Conservation (phyloP, 2,888 invertebrate species). For the Torymus aiolomorphi region DNA sequence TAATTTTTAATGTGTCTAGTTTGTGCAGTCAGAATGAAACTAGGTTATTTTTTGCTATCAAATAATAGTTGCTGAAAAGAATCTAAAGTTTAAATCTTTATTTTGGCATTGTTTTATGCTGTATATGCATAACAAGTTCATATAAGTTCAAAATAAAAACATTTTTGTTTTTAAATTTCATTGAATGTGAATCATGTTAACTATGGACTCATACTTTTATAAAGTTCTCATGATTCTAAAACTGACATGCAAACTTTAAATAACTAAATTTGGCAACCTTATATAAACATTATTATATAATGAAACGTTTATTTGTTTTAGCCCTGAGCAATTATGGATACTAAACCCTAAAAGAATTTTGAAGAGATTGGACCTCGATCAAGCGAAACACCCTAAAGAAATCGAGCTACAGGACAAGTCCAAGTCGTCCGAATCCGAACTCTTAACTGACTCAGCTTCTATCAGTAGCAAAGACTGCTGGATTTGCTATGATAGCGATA, state of each 20-base stretch:
- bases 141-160: too few relatives aligned
- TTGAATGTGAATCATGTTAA: too few relatives aligned
- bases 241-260: neutral
- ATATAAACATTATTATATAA: neutral
- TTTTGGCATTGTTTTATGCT: too few relatives aligned
- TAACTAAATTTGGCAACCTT: neutral
- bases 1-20: too few relatives aligned
- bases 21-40: too few relatives aligned
- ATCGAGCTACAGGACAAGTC: slow-evolving; percentile 71
- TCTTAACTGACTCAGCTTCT: slow-evolving; percentile 73
- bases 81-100: too few relatives aligned
- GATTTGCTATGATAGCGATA: slow-evolving; percentile 93
- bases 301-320: slow-evolving; percentile 58
- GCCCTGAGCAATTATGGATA: slow-evolving; percentile 94
- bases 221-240: too few relatives aligned
- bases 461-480: slow-evolving; percentile 87
- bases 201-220: too few relatives aligned
- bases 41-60: too few relatives aligned
- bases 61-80: too few relatives aligned
- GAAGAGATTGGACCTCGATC: slow-evolving; percentile 78
- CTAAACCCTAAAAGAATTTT: slow-evolving; percentile 92
- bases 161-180: too few relatives aligned
- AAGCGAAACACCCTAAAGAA: slow-evolving; percentile 69
- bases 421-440: slow-evolving; percentile 63
- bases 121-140: too few relatives aligned